Evolutionary conservation across 2,113 vertebrate genomes (phyloP).

Genomic region (Dasyornis broadbenti): DNA sequence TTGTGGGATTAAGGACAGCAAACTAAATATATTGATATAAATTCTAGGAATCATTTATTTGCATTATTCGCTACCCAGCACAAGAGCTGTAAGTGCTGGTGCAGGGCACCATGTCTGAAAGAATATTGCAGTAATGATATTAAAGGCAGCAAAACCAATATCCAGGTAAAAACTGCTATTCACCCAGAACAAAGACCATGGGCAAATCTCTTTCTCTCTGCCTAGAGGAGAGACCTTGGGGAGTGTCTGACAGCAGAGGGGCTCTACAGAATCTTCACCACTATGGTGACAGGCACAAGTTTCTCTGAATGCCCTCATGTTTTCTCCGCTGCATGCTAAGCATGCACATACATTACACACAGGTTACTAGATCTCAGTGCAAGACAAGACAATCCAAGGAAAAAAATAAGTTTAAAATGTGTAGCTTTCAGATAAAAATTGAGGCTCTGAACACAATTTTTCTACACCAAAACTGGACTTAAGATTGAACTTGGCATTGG

Average conservation of each 20-base stretch:
- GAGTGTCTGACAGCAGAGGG: neutral
- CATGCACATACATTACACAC: rapidly evolving
- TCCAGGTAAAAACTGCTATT: neutral
- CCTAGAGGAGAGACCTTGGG: neutral
- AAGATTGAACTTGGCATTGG: neutral
- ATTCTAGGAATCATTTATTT: no score
- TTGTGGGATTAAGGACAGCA: no score
- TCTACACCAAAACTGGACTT: neutral
- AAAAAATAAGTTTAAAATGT: neutral
- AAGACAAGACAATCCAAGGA: neutral
- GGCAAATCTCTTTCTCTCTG: neutral
- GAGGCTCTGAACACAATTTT: neutral
- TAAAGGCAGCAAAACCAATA: no score
- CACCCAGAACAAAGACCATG: neutral
- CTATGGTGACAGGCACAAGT: neutral
- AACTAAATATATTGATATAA: no score
- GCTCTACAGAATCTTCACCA: neutral
- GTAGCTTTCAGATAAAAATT: neutral
- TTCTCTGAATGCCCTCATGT: neutral
- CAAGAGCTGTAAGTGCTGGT: no score
- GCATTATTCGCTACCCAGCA: no score
- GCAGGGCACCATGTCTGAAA: no score
- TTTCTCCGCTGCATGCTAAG: neutral
- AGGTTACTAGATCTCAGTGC: neutral
- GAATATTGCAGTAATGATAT: no score